A percentile compares a stretch with the other conserved stretches of the same genome.
Evolutionary conservation across 2,113 vertebrate species (phyloP).

Genomic region (Reinhardtius hippoglossoides): DNA sequence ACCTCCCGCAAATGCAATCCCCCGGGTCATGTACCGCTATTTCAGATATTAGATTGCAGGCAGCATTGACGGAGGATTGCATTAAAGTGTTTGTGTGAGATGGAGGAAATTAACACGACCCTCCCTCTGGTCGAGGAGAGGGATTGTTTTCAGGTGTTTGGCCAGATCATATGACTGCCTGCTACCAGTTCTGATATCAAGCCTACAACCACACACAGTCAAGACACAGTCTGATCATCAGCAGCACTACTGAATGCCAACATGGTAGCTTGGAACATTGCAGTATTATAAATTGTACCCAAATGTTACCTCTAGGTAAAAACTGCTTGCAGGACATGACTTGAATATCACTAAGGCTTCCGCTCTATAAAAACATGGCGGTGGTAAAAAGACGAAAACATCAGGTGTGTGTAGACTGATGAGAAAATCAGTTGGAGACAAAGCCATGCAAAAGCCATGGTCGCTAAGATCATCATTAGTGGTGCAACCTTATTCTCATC

Average conservation of each 20-base stretch:
- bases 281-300: neutral
- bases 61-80: constrained; percentile 28
- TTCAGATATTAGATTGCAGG: constrained; percentile 25
- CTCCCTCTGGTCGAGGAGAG: constrained; percentile 21
- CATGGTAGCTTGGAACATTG: neutral
- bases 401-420: no score
- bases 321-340: neutral
- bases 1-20: constrained; percentile 5
- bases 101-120: constrained; percentile 45
- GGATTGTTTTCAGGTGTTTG: constrained; percentile 72
- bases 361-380: no score
- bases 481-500: neutral
- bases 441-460: no score
- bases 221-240: constrained; percentile 9
- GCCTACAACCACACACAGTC: constrained; percentile 3
- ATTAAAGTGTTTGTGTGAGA: constrained; percentile 48
- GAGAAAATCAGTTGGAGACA: no score
- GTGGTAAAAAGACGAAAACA: no score
- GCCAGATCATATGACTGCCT: constrained; percentile 55
- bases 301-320: neutral
- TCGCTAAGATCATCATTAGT: neutral
- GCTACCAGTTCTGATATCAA: constrained; percentile 35
- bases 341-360: no score
- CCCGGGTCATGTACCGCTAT: neutral
- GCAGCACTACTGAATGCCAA: neutral